These are phyloP conservation scores for Oxyscelio sp. DNA, from an alignment of 2,888 invertebrate species.

Conservation along the genomic window DNA sequence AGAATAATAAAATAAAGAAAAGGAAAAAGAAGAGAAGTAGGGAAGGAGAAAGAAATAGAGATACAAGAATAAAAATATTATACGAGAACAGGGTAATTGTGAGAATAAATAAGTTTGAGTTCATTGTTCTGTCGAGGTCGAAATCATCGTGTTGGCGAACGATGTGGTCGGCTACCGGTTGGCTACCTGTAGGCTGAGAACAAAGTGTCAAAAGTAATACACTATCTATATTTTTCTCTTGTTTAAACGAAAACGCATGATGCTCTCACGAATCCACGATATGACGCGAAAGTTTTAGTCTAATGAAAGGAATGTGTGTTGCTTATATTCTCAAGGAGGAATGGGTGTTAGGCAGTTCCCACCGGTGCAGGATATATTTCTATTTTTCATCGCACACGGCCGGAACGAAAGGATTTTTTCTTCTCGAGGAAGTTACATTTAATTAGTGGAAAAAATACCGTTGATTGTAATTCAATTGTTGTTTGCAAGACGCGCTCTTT, in stretches of 20 bases:
- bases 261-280: slow-evolving; percentile 63
- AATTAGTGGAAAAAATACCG: slow-evolving; percentile 13
- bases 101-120: slow-evolving; percentile 74
- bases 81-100: slow-evolving; percentile 56
- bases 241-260: background rate
- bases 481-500: background rate
- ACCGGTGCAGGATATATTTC: slow-evolving; percentile 42
- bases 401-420: slow-evolving; percentile 34
- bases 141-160: slow-evolving; percentile 61
- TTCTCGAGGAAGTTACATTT: slow-evolving; percentile 17
- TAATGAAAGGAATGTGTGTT: slow-evolving; percentile 61
- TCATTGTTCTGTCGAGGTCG: slow-evolving; percentile 75
- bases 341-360: slow-evolving; percentile 59
- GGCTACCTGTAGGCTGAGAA: slow-evolving; percentile 45
- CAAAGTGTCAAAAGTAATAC: slow-evolving; percentile 54
- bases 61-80: background rate
- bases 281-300: slow-evolving; percentile 67
- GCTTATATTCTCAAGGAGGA: slow-evolving; percentile 34
- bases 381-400: slow-evolving; percentile 16
- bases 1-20: slow-evolving; percentile 32
- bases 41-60: background rate
- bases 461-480: slow-evolving; percentile 28
- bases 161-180: slow-evolving; percentile 53
- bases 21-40: background rate
- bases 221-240: slow-evolving; percentile 12